phyloP scores from a whole-genome alignment of 2,888 invertebrate species.

The Microctonus aethiopoides region DNA sequence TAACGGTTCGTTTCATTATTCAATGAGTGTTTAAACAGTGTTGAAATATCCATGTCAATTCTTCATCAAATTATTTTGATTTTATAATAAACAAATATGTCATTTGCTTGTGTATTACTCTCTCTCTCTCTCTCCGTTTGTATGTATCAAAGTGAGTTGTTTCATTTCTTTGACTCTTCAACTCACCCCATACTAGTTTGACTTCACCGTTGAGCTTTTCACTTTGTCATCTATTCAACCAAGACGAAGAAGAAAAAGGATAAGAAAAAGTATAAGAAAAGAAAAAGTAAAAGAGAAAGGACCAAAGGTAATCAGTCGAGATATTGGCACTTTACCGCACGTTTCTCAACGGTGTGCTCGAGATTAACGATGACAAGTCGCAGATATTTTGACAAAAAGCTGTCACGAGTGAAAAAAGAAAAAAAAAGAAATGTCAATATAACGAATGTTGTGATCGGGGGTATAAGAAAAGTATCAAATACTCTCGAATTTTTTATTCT shows the following conservation, averaged over 20 bases:
- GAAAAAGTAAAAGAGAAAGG: constrained; percentile 29
- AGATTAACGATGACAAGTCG: constrained; percentile 11
- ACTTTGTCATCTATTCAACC: constrained; percentile 27
- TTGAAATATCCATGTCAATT: constrained; percentile 19
- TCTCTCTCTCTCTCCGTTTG: too few species aligned
- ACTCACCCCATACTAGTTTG: constrained; percentile 1
- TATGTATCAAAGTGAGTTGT: constrained; percentile 5
- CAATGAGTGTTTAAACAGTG: neutral
- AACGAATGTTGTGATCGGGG: neutral
- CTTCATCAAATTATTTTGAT: constrained; percentile 14
- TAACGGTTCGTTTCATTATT: constrained; percentile 10
- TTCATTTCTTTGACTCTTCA: constrained; percentile 3
- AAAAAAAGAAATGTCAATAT: neutral
- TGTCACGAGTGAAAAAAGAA: neutral
- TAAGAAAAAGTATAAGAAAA: constrained; percentile 7
- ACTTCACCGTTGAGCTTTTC: constrained; percentile 21
- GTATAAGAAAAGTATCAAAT: neutral
- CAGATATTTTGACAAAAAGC: constrained; percentile 1
- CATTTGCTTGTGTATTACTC: constrained; percentile 1
- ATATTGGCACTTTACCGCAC: constrained; percentile 37
- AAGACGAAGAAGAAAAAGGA: constrained; percentile 15
- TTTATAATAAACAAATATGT: constrained; percentile 12
- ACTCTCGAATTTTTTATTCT: neutral
- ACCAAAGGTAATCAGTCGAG: constrained; percentile 40
- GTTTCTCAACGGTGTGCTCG: constrained; percentile 1